Conservation (phyloP, 2,888 invertebrate species). For the Cephus pygmeus region DNA sequence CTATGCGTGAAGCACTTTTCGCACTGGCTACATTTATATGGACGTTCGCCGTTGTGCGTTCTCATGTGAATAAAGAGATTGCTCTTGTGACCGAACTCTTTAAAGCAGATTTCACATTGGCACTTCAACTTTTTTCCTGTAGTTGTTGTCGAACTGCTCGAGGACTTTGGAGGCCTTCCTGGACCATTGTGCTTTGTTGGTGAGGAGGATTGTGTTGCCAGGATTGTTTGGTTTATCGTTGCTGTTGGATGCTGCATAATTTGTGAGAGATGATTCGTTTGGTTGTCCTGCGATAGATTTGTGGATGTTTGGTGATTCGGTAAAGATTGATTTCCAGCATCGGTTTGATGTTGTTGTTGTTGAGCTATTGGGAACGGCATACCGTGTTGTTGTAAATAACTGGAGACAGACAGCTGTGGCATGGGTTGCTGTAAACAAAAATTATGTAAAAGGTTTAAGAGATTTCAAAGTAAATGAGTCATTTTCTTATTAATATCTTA, state of each 20-base stretch:
- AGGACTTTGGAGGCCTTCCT: conserved; percentile 53
- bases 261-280: conserved; percentile 28
- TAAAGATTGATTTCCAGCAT: conserved; percentile 14
- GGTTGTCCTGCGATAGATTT: conserved; percentile 27
- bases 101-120: conserved; percentile 63
- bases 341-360: conserved; percentile 25
- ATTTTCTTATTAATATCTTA: neutral
- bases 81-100: conserved; percentile 63
- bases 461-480: neutral
- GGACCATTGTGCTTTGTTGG: conserved; percentile 50
- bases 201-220: conserved; percentile 14
- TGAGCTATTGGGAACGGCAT: conserved; percentile 33
- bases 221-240: conserved; percentile 28
- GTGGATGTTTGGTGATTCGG: conserved; percentile 15
- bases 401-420: conserved; percentile 42
- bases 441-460: neutral
- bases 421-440: conserved; percentile 36
- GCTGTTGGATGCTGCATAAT: conserved; percentile 24
- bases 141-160: conserved; percentile 27
- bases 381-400: conserved; percentile 38
- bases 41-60: conserved; percentile 63
- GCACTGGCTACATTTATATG: conserved; percentile 62
- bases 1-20: conserved; percentile 64
- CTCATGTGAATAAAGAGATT: conserved; percentile 64
- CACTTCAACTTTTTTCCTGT: conserved; percentile 56